A percentile compares a stretch with the other conserved stretches of the same genome.
Evolutionary conservation across 2,888 invertebrate genomes (phyloP).

Genomic region (Callyntrura sp.): DNA sequence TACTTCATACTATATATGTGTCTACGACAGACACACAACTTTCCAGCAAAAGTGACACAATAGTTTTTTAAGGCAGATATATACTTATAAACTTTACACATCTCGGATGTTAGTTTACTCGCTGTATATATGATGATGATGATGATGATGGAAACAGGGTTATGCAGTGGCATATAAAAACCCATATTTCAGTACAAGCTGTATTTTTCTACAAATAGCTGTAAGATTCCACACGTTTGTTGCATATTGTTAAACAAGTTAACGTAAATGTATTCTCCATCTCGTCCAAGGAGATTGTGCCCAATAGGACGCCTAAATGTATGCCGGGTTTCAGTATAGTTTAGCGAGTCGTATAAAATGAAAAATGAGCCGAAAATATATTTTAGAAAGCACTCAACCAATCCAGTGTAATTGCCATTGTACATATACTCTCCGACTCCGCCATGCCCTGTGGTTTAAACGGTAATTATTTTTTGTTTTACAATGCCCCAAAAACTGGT

Average conservation of each 20-base stretch:
- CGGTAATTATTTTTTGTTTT: background rate
- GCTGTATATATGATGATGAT: no score
- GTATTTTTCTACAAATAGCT: background rate
- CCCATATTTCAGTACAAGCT: no score
- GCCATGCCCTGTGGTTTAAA: no score
- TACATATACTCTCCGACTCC: background rate
- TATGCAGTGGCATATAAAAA: background rate
- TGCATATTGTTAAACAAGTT: constrained; percentile 1
- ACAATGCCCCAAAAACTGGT: constrained; percentile 4
- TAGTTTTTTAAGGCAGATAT: constrained; percentile 3
- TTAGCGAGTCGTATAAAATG: background rate
- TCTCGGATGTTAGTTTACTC: background rate
- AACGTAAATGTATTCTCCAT: background rate
- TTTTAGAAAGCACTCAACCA: no score
- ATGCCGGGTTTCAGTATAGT: background rate
- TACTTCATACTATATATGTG: constrained; percentile 12
- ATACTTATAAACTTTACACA: background rate
- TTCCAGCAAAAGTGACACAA: constrained; percentile 15
- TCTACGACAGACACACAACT: background rate
- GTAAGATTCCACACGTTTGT: background rate
- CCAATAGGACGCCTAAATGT: background rate
- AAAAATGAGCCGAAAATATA: no score
- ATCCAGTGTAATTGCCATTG: no score
- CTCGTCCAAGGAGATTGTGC: no score
- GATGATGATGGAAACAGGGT: constrained; percentile 30